These are phyloP conservation scores for Propithecus perrieri DNA, from an alignment of 2,797 vertebrate genomes.

Conservation along the genomic window DNA sequence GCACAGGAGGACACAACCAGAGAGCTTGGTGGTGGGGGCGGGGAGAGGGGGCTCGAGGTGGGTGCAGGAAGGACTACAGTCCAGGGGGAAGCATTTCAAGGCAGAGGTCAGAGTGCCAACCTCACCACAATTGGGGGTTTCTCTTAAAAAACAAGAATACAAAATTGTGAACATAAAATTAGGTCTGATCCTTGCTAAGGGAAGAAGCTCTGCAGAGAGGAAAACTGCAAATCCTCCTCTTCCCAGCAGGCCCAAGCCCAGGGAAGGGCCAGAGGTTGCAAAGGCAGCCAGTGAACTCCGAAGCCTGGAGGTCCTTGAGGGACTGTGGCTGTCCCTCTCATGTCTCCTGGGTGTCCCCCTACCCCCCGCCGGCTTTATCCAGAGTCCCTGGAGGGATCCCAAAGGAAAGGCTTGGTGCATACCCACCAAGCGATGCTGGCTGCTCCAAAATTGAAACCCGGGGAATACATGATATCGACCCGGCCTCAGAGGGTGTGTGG, in stretches of 20 bases:
- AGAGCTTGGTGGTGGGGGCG: background rate
- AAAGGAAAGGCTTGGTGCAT: background rate
- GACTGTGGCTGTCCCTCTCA: background rate
- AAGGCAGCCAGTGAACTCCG: background rate
- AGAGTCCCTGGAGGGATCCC: background rate
- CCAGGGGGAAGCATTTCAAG: background rate
- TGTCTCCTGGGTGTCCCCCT: background rate
- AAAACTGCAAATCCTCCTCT: background rate
- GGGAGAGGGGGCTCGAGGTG: background rate
- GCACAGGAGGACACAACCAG: background rate
- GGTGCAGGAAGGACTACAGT: background rate
- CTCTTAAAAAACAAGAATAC: background rate
- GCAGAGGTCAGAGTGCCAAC: background rate
- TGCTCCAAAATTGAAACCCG: background rate
- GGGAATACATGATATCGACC: background rate
- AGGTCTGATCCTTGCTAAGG: background rate
- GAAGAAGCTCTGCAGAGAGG: background rate
- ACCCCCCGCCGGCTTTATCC: background rate
- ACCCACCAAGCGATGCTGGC: background rate
- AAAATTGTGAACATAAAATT: background rate
- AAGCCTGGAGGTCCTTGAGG: background rate
- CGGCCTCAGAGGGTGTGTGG: background rate
- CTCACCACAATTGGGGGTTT: background rate
- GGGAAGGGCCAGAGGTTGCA: background rate
- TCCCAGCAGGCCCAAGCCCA: background rate